phyloP scores from a whole-genome alignment of 2,888 invertebrate species.

The Melinaea marsaeus region DNA sequence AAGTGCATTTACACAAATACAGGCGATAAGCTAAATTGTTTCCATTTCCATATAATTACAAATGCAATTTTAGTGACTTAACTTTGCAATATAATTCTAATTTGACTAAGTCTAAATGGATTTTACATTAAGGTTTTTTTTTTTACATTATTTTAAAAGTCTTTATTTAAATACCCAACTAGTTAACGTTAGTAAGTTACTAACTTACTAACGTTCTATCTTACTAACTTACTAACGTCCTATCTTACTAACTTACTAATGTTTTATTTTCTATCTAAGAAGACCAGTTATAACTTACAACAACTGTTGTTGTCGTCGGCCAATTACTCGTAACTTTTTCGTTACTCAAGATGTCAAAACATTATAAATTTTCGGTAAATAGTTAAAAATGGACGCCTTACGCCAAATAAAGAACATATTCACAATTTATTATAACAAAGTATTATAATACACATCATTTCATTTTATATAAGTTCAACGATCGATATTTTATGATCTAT shows the following conservation, averaged over 20 bases:
- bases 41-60: slow-evolving; percentile 5
- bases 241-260: too few relatives aligned
- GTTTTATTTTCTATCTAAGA: too few relatives aligned
- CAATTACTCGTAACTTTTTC: not conserved
- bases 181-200: not conserved
- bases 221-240: too few relatives aligned
- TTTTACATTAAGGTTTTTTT: too few relatives aligned
- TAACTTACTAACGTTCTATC: too few relatives aligned
- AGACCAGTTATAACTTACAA: not conserved
- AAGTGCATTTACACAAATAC: slow-evolving; percentile 5
- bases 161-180: too few relatives aligned
- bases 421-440: too few relatives aligned
- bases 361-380: slow-evolving; percentile 54
- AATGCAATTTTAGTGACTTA: not conserved
- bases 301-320: not conserved
- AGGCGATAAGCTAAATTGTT: slow-evolving; percentile 8
- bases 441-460: too few relatives aligned
- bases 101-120: not conserved
- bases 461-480: too few relatives aligned
- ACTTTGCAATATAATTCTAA: not conserved
- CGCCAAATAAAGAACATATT: not conserved
- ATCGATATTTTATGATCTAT: too few relatives aligned
- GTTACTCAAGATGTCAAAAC: slow-evolving; percentile 20
- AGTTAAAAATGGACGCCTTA: slow-evolving; percentile 56
- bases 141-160: not conserved